These are phyloP conservation scores for Stenodema calcarata DNA, from an alignment of 2,888 invertebrate genomes.

Conservation along the genomic window DNA sequence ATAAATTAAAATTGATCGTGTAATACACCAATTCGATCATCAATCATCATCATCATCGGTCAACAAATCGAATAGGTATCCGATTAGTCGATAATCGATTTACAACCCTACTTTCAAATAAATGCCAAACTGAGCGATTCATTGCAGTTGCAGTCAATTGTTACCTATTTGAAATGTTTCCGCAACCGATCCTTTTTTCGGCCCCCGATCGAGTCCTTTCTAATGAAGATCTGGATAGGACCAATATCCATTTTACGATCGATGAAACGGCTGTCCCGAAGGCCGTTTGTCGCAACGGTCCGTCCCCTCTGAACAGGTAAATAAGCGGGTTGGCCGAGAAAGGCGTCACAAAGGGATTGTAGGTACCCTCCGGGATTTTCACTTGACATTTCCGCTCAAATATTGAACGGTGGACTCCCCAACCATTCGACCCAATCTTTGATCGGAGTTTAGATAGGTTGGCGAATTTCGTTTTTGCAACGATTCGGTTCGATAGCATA, in stretches of 20 bases:
- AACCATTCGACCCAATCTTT: not conserved
- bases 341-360: too few species aligned
- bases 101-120: too few species aligned
- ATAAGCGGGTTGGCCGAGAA: not conserved
- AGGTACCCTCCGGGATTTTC: not conserved
- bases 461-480: not conserved
- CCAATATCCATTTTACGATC: not conserved
- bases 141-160: not conserved
- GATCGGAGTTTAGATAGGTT: not conserved
- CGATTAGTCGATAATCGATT: too few species aligned
- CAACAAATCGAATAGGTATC: too few species aligned
- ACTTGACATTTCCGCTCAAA: not conserved
- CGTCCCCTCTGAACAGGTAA: not conserved
- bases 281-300: not conserved
- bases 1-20: too few species aligned
- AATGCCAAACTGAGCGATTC: too few species aligned
- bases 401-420: not conserved
- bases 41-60: too few species aligned
- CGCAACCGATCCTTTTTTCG: not conserved
- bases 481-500: not conserved
- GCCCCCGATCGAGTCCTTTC: not conserved
- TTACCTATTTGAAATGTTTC: not conserved
- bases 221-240: not conserved
- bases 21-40: too few species aligned
- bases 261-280: not conserved